phyloP scores from a whole-genome alignment of 2,888 invertebrate genomes.

The Acrocyrtus sp. region DNA sequence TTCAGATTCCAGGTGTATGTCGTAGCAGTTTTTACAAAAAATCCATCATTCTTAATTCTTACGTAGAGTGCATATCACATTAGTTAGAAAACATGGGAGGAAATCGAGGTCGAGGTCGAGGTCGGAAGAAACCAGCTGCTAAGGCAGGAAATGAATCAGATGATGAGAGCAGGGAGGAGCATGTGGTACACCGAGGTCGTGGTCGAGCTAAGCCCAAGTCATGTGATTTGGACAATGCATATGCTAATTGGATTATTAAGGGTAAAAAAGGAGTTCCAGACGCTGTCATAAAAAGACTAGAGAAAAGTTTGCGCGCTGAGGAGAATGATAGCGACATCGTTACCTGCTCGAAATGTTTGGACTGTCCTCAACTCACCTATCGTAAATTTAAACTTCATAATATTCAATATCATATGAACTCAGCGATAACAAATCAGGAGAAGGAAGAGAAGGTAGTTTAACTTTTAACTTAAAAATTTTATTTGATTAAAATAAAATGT shows the following conservation, averaged over 20 bases:
- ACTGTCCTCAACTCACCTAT: constrained; percentile 25
- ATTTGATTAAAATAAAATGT: too few relatives aligned
- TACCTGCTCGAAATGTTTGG: constrained; percentile 45
- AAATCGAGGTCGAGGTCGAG: constrained; percentile 2
- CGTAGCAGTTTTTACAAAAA: too few relatives aligned
- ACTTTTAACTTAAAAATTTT: background rate
- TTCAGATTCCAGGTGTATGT: too few relatives aligned
- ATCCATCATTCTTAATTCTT: too few relatives aligned
- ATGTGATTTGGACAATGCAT: too few relatives aligned
- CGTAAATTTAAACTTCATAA: constrained; percentile 59
- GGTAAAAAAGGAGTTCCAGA: background rate
- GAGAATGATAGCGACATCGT: constrained; percentile 51
- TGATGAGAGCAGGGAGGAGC: too few relatives aligned
- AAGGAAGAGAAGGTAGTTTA: constrained; percentile 29
- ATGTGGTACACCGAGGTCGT: too few relatives aligned
- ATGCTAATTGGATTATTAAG: too few relatives aligned
- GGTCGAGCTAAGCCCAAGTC: too few relatives aligned
- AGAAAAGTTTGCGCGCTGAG: constrained; percentile 31
- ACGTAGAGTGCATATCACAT: too few relatives aligned
- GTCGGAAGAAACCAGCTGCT: background rate
- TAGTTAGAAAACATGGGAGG: too few relatives aligned
- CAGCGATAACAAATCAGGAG: constrained; percentile 47
- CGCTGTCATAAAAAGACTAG: constrained; percentile 1
- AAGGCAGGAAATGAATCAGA: background rate
- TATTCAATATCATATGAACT: constrained; percentile 56